Percentiles rank a stretch among this genome's conserved stretches.
Conservation (phyloP, 1,140 invertebrate genomes). For the Hypothenemus hampei region DNA sequence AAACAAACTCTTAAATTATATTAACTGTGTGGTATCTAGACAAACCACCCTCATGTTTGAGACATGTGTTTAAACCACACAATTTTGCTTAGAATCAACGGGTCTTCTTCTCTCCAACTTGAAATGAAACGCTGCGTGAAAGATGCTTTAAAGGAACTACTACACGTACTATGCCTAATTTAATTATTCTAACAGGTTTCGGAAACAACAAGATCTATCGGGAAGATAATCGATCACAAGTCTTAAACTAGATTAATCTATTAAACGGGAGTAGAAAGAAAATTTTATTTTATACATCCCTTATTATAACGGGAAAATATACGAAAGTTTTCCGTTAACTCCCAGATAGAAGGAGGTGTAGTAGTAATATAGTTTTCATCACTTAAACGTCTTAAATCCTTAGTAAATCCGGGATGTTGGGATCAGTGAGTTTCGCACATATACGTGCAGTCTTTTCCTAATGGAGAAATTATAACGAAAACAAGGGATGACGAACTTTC, state of each 20-base stretch:
- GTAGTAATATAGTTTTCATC: conserved; percentile 27
- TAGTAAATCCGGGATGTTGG: conserved; percentile 23
- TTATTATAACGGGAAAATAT: too few species aligned
- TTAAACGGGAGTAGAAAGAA: too few species aligned
- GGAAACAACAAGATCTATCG: too few species aligned
- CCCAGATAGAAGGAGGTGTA: not conserved
- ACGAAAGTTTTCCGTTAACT: conserved; percentile 10
- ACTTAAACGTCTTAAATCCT: conserved; percentile 23
- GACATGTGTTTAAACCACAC: conserved; percentile 23
- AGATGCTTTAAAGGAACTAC: conserved; percentile 26
- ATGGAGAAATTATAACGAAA: conserved; percentile 31
- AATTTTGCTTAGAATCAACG: conserved; percentile 19
- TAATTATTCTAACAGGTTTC: conserved; percentile 15
- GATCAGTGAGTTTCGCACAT: conserved; percentile 19
- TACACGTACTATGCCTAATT: conserved; percentile 4
- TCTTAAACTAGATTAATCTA: too few species aligned
- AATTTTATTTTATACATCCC: too few species aligned
- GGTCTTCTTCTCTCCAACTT: conserved; percentile 31
- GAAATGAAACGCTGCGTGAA: conserved; percentile 35
- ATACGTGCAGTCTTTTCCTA: conserved; percentile 28
- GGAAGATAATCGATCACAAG: too few species aligned
- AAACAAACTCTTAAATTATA: conserved; percentile 20
- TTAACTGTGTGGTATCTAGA: conserved; percentile 20
- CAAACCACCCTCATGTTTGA: conserved; percentile 17
- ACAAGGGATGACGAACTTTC: conserved; percentile 29